A percentile compares a stretch with the other conserved stretches of the same genome.
These are phyloP conservation scores for Solenopsis invicta DNA, from an alignment of 1,140 invertebrate genomes.

Conservation along the genomic window DNA sequence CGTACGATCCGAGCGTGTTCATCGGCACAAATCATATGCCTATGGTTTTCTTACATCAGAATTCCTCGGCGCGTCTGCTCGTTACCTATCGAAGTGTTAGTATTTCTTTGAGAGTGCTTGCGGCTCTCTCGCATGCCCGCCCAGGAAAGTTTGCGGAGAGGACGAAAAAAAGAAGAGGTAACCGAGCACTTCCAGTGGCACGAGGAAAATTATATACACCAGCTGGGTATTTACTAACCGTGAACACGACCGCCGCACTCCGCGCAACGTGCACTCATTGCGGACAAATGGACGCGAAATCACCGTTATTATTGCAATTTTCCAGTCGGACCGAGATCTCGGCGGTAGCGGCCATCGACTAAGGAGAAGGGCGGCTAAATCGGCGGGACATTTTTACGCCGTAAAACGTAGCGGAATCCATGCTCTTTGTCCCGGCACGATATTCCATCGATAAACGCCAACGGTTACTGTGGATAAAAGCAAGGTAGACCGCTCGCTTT, in stretches of 20 bases:
- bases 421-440: conserved; percentile 50
- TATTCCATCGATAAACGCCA: conserved; percentile 52
- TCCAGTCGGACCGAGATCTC: conserved; percentile 63
- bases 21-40: conserved; percentile 36
- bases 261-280: conserved; percentile 64
- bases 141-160: conserved; percentile 44
- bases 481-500: conserved; percentile 3
- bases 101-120: conserved; percentile 38
- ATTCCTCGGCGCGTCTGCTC: conserved; percentile 43
- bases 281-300: conserved; percentile 70
- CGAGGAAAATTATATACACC: conserved; percentile 65
- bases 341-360: conserved; percentile 49
- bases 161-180: conserved; percentile 31
- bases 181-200: conserved; percentile 62
- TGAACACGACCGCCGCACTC: conserved; percentile 36
- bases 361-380: conserved; percentile 54
- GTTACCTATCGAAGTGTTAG: conserved; percentile 52
- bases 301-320: conserved; percentile 73
- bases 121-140: neutral
- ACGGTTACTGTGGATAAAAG: conserved; percentile 33
- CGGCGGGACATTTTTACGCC: conserved; percentile 55
- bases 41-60: conserved; percentile 33
- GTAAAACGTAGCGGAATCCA: conserved; percentile 46
- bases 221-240: conserved; percentile 65
- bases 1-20: neutral